These are phyloP conservation scores for Phalacrocorax brasilianus DNA, from an alignment of 2,113 vertebrate genomes.

Conservation along the genomic window DNA sequence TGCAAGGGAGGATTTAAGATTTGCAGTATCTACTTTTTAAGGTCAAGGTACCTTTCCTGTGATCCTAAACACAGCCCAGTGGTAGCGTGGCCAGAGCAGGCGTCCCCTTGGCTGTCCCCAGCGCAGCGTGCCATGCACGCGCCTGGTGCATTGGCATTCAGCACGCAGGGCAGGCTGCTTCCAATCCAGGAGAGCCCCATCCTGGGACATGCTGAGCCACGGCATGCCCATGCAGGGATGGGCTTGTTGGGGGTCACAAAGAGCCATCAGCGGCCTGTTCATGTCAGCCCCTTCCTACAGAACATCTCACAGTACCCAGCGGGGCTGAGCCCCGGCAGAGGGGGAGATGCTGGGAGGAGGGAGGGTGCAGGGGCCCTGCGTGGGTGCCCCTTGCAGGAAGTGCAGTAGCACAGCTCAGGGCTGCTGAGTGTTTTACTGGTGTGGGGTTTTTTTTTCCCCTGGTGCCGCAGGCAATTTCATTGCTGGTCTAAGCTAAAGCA, in stretches of 20 bases:
- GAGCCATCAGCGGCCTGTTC: not conserved
- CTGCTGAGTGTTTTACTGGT: not conserved
- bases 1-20: not conserved
- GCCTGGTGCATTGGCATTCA: rapidly evolving
- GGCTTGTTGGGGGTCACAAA: not conserved
- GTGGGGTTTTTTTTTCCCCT: too few species aligned
- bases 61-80: not conserved
- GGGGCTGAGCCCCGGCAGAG: rapidly evolving
- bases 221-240: rapidly evolving
- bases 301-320: not conserved
- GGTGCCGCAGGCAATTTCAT: not conserved
- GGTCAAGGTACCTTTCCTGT: rapidly evolving
- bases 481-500: not conserved
- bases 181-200: not conserved
- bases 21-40: not conserved
- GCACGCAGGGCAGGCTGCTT: not conserved
- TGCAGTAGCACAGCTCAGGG: not conserved
- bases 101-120: not conserved
- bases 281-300: not conserved
- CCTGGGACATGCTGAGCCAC: not conserved
- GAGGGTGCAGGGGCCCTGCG: rapidly evolving
- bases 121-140: rapidly evolving
- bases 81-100: rapidly evolving
- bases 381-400: not conserved
- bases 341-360: not conserved